Conservation (phyloP, 1,140 invertebrate species). For the Eueides isabella region DNA sequence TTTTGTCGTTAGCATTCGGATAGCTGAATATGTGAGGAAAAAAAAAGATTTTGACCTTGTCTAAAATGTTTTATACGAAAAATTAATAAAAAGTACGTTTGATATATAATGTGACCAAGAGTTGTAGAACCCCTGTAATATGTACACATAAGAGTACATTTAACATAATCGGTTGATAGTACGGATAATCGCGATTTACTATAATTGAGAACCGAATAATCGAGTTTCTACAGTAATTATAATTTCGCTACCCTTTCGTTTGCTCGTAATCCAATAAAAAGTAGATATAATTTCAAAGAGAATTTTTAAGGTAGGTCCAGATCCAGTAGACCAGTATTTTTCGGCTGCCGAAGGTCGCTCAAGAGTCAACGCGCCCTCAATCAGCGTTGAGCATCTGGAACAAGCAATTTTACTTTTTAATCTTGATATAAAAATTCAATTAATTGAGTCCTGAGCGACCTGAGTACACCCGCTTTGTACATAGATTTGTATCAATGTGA, state of each 20-base stretch:
- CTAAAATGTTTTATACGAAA: no score
- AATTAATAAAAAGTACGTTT: no score
- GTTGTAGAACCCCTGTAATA: no score
- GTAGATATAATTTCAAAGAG: background rate
- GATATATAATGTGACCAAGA: no score
- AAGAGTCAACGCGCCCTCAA: slow-evolving; percentile 74
- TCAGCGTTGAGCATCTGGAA: slow-evolving; percentile 77
- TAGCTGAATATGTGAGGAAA: no score
- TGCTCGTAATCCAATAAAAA: background rate
- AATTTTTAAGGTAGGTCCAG: background rate
- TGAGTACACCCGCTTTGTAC: slow-evolving; percentile 47
- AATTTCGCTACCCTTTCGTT: background rate
- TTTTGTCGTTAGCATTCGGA: no score
- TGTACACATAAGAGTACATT: no score
- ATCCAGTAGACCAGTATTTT: slow-evolving; percentile 12
- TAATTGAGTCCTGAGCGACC: slow-evolving; percentile 75
- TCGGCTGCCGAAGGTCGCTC: slow-evolving; percentile 66
- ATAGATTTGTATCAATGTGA: background rate
- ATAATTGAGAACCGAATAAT: no score
- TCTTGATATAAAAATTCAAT: slow-evolving; percentile 36
- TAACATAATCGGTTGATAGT: no score
- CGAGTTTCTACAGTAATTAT: background rate
- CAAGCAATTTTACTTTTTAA: slow-evolving; percentile 77
- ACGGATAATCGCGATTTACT: no score
- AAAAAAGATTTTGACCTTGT: no score